Conservation (phyloP, 1,140 invertebrate species). For the Eupeodes corollae region DNA sequence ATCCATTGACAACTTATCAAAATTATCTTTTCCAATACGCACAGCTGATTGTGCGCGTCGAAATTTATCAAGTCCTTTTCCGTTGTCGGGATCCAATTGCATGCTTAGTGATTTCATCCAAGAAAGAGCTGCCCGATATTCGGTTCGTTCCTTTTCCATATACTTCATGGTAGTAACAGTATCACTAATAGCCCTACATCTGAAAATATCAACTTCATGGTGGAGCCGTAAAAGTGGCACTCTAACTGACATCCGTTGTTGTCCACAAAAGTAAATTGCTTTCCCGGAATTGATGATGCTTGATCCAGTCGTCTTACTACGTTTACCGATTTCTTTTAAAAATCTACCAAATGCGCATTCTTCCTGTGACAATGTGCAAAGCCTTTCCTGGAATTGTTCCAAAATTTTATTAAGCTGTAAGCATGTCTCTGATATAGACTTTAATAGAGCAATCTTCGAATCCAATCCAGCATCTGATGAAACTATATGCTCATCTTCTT, state of each 20-base stretch:
- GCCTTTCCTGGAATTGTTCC: slow-evolving; percentile 86
- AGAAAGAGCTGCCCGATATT: slow-evolving; percentile 87
- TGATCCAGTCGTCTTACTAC: slow-evolving; percentile 70
- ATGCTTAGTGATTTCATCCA: slow-evolving; percentile 99
- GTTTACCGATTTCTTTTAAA: slow-evolving; percentile 87
- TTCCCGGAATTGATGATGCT: slow-evolving; percentile 92
- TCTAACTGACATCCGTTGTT: slow-evolving; percentile 80
- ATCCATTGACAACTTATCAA: slow-evolving; percentile 91
- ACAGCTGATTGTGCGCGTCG: slow-evolving; percentile 75
- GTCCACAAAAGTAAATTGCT: slow-evolving; percentile 86
- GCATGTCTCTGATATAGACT: slow-evolving; percentile 88
- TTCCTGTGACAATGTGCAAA: slow-evolving; percentile 90
- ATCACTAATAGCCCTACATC: slow-evolving; percentile 85
- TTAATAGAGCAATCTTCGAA: slow-evolving; percentile 92
- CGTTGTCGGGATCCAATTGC: slow-evolving; percentile 93
- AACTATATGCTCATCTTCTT: slow-evolving; percentile 94
- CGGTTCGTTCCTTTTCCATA: slow-evolving; percentile 93
- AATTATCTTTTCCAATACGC: slow-evolving; percentile 66
- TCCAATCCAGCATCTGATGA: slow-evolving; percentile 94
- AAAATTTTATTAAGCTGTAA: slow-evolving; percentile 78
- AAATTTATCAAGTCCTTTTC: slow-evolving; percentile 90
- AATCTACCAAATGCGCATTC: slow-evolving; percentile 92
- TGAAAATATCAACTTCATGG: slow-evolving; percentile 95
- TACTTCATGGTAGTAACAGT: slow-evolving; percentile 60
- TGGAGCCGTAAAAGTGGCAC: slow-evolving; percentile 81